Conservation (phyloP, 2,797 vertebrate genomes). For the Sebastes taczanowskii region DNA sequence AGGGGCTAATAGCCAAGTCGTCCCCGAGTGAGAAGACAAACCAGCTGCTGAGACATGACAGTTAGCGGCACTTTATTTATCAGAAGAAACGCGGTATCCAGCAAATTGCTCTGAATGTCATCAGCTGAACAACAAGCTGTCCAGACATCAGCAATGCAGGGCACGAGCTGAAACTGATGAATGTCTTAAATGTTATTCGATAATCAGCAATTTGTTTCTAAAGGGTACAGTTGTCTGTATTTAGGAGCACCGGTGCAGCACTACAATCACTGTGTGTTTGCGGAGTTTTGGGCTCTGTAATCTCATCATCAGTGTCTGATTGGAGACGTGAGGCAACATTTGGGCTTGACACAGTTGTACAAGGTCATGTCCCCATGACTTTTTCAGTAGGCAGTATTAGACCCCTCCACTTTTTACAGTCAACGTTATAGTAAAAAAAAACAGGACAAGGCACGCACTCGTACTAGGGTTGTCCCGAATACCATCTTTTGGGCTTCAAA, state of each 20-base stretch:
- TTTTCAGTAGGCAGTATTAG: no score
- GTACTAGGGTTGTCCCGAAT: no score
- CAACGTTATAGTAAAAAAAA: no score
- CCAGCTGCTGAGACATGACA: constrained; percentile 9
- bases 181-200: constrained; percentile 11
- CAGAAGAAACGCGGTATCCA: background rate
- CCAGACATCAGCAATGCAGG: background rate
- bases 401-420: no score
- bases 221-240: background rate
- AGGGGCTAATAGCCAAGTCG: background rate
- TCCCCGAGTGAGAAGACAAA: constrained; percentile 13
- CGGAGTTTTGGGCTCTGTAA: background rate
- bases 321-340: background rate
- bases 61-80: constrained; percentile 4
- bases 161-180: background rate
- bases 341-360: background rate
- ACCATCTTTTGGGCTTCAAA: no score
- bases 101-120: constrained; percentile 25
- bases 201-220: constrained; percentile 15
- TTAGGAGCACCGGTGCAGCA: background rate
- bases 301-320: background rate
- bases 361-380: background rate
- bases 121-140: constrained; percentile 15
- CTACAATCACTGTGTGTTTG: background rate
- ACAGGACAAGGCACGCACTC: no score